Evolutionary conservation across 2,113 vertebrate genomes (phyloP).

Genomic region (Oncorhynchus kisutch): DNA sequence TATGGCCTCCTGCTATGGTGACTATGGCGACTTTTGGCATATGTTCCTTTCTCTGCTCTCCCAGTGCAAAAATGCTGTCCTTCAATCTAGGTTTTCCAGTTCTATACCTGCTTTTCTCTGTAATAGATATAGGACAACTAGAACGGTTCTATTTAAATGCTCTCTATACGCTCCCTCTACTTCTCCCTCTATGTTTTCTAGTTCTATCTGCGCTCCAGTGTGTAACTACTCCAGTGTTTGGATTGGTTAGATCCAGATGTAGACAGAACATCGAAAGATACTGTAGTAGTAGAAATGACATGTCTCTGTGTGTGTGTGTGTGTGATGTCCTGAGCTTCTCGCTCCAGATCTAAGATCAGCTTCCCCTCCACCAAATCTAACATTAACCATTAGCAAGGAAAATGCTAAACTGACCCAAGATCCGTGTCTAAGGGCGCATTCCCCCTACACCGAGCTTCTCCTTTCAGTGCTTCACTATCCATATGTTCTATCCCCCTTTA

Average conservation of each 20-base stretch:
- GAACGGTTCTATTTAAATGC: too few species aligned
- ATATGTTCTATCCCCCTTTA: too few species aligned
- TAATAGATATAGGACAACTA: too few species aligned
- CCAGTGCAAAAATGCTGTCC: neutral
- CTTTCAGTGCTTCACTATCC: neutral
- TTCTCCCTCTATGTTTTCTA: slow-evolving; percentile 40
- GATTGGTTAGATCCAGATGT: slow-evolving; percentile 34
- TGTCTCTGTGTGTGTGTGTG: slow-evolving; percentile 34
- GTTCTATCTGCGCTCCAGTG: slow-evolving; percentile 57
- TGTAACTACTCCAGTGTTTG: slow-evolving; percentile 64
- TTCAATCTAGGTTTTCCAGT: too few species aligned
- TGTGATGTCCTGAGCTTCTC: slow-evolving; percentile 36
- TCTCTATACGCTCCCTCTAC: too few species aligned
- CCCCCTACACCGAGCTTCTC: slow-evolving; percentile 21
- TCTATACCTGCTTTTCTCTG: too few species aligned
- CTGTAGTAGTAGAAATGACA: slow-evolving; percentile 37
- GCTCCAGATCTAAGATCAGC: too few species aligned
- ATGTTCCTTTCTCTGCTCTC: slow-evolving; percentile 15
- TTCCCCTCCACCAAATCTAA: too few species aligned
- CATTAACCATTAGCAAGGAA: too few species aligned
- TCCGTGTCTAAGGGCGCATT: too few species aligned
- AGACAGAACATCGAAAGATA: slow-evolving; percentile 19
- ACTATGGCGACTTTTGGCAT: slow-evolving; percentile 44
- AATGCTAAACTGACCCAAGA: too few species aligned
- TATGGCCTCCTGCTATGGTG: slow-evolving; percentile 34